Conservation (phyloP, 1,140 invertebrate species). For the Drosophila funebris region DNA sequence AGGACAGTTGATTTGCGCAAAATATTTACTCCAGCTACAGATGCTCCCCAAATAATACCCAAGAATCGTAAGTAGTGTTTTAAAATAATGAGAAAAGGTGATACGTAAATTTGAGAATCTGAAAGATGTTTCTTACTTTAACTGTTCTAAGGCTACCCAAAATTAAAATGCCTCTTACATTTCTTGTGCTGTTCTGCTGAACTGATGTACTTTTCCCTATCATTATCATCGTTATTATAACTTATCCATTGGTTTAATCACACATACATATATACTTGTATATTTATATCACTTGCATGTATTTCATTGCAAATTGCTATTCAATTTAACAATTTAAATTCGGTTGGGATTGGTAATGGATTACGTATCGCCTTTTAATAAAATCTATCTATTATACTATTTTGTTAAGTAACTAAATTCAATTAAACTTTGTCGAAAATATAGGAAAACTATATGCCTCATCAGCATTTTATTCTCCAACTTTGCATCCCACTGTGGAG, state of each 20-base stretch:
- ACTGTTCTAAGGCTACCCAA: not conserved
- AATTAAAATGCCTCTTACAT: not conserved
- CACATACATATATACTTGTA: not conserved
- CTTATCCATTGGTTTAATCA: not conserved
- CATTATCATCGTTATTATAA: not conserved
- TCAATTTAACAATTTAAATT: not conserved
- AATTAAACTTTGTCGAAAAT: conserved; percentile 48
- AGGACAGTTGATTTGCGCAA: conserved; percentile 91
- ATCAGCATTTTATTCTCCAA: conserved; percentile 95
- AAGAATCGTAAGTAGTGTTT: conserved; percentile 87
- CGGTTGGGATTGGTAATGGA: not conserved
- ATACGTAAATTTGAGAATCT: conserved; percentile 62
- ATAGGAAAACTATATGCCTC: conserved; percentile 96
- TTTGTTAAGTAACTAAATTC: conserved; percentile 50
- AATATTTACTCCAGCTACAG: conserved; percentile 92
- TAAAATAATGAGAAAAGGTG: conserved; percentile 54
- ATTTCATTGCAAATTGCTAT: not conserved
- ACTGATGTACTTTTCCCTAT: not conserved
- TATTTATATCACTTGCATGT: not conserved
- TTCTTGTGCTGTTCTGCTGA: not conserved
- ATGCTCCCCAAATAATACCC: conserved; percentile 88
- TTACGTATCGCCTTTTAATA: conserved; percentile 73
- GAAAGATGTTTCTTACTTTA: not conserved
- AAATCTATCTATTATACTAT: not conserved
- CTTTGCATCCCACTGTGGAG: conserved; percentile 95